Evolutionary conservation across 2,888 invertebrate genomes (phyloP).

Genomic region (Drosophila cognata): DNA sequence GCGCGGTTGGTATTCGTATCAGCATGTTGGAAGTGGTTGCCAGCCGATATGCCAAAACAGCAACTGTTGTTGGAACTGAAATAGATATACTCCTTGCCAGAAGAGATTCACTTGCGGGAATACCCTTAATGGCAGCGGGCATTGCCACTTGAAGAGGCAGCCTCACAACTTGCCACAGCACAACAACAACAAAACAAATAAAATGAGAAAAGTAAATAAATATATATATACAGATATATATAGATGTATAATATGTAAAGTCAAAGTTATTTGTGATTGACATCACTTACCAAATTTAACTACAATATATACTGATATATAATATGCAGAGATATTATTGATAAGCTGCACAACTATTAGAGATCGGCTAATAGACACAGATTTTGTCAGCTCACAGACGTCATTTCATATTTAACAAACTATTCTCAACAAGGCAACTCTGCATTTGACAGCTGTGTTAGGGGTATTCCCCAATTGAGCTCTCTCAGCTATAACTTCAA

Average conservation of each 20-base stretch:
- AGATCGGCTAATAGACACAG: neutral
- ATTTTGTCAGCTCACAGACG: neutral
- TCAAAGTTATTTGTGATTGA: neutral
- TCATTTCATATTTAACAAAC: neutral
- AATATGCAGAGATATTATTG: neutral
- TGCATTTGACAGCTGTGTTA: neutral
- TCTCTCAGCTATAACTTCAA: neutral
- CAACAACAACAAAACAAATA: neutral
- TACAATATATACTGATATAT: neutral
- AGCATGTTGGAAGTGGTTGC: constrained; percentile 17
- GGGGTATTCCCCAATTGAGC: neutral
- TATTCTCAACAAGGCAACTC: neutral
- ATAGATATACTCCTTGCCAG: constrained; percentile 60
- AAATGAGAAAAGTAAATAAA: neutral
- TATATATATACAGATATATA: no score
- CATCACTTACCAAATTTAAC: neutral
- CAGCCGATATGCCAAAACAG: constrained; percentile 58
- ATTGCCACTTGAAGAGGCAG: neutral
- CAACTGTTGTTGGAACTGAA: constrained; percentile 66
- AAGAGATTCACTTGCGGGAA: constrained; percentile 18
- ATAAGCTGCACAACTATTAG: neutral
- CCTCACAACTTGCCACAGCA: neutral
- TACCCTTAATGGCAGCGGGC: neutral
- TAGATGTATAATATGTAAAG: neutral
- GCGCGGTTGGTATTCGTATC: neutral